phyloP scores from a whole-genome alignment of 1,140 invertebrate genomes.

The Bombyx mori region ASM3026992v2 NC_085112.1:7709001-7709500 shows the following conservation, averaged over 20 bases:
- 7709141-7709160: constrained; percentile 1
- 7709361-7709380: no score
- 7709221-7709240: constrained; percentile 8
- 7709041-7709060: no score
- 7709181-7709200: neutral
- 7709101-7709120: neutral
- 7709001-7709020: no score
- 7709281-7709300: constrained; percentile 49
- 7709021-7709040: no score
- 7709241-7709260: constrained; percentile 17
- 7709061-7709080: no score
- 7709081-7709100: neutral
- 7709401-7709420: no score
- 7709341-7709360: constrained; percentile 13
- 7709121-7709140: neutral
- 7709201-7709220: constrained; percentile 32
- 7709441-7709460: no score
- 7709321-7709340: constrained; percentile 10
- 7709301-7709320: constrained; percentile 26
- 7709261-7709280: constrained; percentile 15
- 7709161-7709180: constrained; percentile 2
- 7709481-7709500: no score
- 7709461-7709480: no score
- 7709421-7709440: no score
- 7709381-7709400: no score